Conservation (phyloP, 2,113 vertebrate species). For the Malurus melanocephalus region DNA sequence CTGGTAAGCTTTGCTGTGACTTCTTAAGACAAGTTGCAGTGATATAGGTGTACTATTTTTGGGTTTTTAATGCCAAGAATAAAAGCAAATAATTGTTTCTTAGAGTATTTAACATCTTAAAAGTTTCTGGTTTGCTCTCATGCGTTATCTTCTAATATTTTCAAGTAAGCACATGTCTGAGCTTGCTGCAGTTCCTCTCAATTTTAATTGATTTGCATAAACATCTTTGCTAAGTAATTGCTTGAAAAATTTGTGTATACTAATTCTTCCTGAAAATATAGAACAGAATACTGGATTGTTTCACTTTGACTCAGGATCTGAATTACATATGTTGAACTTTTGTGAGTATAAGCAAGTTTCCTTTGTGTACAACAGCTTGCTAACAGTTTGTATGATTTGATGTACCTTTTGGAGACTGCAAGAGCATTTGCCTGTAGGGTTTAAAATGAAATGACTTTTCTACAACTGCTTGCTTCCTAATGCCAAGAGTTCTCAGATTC, state of each 20-base stretch:
- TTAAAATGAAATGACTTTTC: constrained; percentile 48
- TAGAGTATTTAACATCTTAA: background rate
- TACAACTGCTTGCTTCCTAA: constrained; percentile 30
- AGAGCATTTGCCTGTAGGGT: constrained; percentile 11
- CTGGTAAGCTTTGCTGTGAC: background rate
- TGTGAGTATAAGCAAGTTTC: constrained; percentile 1
- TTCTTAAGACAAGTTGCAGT: background rate
- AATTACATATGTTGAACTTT: background rate
- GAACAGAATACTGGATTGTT: background rate
- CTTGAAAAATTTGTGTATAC: background rate
- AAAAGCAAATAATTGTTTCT: background rate
- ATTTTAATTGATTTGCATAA: background rate
- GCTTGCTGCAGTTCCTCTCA: background rate
- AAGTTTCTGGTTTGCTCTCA: background rate
- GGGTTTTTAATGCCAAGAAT: background rate
- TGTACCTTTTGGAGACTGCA: constrained; percentile 7
- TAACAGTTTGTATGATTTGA: constrained; percentile 2
- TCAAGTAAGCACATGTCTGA: background rate
- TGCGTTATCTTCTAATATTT: background rate
- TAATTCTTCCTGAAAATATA: constrained; percentile 7
- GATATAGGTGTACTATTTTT: background rate
- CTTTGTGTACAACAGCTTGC: constrained; percentile 8
- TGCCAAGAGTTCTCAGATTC: constrained; percentile 3
- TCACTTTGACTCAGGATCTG: background rate
- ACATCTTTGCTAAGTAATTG: background rate